Evolutionary conservation across 2,797 vertebrate genomes (phyloP), one percentile per base, ranked within the genome.

Genomic region (Pseudochirops corinnae): DNA sequence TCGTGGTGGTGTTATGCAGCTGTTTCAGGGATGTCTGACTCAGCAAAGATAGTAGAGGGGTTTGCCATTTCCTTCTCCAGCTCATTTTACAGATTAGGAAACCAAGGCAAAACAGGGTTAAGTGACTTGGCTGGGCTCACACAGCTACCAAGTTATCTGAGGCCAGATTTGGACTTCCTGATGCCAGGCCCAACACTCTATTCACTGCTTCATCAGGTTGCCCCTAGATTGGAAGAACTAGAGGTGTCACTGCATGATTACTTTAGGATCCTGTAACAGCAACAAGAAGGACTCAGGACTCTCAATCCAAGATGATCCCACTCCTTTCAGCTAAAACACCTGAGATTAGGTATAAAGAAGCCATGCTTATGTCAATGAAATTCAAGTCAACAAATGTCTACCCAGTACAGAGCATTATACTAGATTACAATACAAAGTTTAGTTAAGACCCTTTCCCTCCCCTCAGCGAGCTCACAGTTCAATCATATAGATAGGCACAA

Each of bases 271-370:
- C 52, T 90, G 4, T 0, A 33, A 67, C 13, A 62, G 26, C 57
- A 60, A 16, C 13, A 67, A 67, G 60, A 67, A 62, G 31, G 1
- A 31, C 39, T 53, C 92, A 93, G 11, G 90, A 56, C 18, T 2
- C 90, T 56, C 82, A 16, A 31, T 92, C 52, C 28, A 74, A 95
- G 55, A 92, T 91, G 12, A 91, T 92, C 26, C 56, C 62, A 92
- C 33, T 18, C 10, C n/a, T 55, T 62, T 94, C 55, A 93, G 57
- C 31, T 60, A 82, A 16, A 53, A 53, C 18, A 55, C 39, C 52
- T 31, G 5, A 67, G 60, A 67, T 67, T 67, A 67, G 39, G 9
- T 50, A n/a, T 13, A 26, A 91, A 92, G 56, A 24, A 87, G 4
- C 55, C 57, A 91, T 16, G 4, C 18, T 31, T 62, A 62, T 33